Evolutionary conservation across 2,113 vertebrate genomes (phyloP).

Genomic region (Sakesphorus luctuosus): DNA sequence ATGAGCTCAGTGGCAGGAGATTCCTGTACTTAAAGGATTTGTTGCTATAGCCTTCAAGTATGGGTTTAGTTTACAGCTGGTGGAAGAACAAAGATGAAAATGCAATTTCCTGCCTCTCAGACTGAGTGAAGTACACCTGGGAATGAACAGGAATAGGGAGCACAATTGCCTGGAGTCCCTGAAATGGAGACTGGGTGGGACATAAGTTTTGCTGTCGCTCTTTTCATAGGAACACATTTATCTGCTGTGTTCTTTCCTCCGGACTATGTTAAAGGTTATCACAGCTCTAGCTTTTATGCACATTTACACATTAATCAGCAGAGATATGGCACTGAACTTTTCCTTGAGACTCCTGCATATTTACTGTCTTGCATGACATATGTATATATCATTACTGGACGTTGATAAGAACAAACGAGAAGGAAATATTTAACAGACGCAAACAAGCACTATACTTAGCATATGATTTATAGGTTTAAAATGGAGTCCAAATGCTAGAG

Average conservation of each 20-base stretch:
- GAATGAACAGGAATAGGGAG: not conserved
- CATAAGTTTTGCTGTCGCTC: not conserved
- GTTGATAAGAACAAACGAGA: constrained; percentile 59
- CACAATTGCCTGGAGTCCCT: not conserved
- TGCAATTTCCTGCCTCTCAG: constrained; percentile 37
- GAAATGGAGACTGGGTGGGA: not conserved
- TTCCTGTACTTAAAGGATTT: not conserved
- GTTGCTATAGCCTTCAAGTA: not conserved
- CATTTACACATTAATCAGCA: constrained; percentile 27
- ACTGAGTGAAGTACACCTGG: constrained; percentile 1
- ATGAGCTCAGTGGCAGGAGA: not conserved
- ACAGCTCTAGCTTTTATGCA: not conserved
- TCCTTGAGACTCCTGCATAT: constrained; percentile 21
- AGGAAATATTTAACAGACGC: constrained; percentile 57
- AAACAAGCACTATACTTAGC: constrained; percentile 59
- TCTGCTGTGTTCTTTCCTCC: not conserved
- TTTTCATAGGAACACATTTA: not conserved
- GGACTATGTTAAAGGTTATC: constrained; percentile 5
- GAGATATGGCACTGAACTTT: not conserved
- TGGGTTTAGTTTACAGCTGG: not conserved
- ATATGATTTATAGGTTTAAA: constrained; percentile 54
- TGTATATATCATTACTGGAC: constrained; percentile 56
- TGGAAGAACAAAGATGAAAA: constrained; percentile 12
- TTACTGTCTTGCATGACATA: constrained; percentile 43
- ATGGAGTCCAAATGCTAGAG: constrained; percentile 34